Evolutionary conservation across 2,888 invertebrate genomes (phyloP).

Genomic region (Clanis bilineata): DNA sequence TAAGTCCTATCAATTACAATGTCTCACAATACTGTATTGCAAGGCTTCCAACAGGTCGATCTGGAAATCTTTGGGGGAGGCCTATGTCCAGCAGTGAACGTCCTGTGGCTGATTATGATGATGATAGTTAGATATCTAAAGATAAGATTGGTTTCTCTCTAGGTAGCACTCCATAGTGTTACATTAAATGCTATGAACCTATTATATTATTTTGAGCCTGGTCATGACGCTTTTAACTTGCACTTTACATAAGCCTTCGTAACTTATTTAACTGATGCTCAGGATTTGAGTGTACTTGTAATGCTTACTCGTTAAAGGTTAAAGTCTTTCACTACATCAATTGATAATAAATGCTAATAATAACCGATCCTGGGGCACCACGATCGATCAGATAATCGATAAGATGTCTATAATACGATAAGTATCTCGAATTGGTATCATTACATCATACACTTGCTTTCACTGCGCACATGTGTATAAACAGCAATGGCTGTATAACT

Average conservation of each 20-base stretch:
- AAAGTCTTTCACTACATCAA: not conserved
- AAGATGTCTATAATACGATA: conserved; percentile 10
- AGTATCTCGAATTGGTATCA: not conserved
- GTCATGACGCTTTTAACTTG: no score
- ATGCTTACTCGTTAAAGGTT: not conserved
- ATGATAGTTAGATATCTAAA: no score
- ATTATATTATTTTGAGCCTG: no score
- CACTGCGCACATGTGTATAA: not conserved
- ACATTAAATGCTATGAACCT: no score
- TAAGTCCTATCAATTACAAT: not conserved
- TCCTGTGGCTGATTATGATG: no score
- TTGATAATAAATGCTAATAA: not conserved
- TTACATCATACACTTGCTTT: conserved; percentile 9
- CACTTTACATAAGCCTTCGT: no score
- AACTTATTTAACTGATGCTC: not conserved
- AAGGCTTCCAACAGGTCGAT: no score
- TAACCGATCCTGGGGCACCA: not conserved
- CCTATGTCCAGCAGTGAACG: no score
- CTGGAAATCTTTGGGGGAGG: no score
- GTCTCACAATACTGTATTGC: not conserved
- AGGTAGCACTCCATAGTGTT: no score
- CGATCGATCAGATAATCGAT: conserved; percentile 1
- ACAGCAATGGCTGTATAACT: not conserved
- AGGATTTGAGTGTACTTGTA: not conserved
- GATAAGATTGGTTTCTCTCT: no score